Evolutionary conservation across 1,140 invertebrate species (phyloP).

Genomic region (Platyscapa corneri): DNA sequence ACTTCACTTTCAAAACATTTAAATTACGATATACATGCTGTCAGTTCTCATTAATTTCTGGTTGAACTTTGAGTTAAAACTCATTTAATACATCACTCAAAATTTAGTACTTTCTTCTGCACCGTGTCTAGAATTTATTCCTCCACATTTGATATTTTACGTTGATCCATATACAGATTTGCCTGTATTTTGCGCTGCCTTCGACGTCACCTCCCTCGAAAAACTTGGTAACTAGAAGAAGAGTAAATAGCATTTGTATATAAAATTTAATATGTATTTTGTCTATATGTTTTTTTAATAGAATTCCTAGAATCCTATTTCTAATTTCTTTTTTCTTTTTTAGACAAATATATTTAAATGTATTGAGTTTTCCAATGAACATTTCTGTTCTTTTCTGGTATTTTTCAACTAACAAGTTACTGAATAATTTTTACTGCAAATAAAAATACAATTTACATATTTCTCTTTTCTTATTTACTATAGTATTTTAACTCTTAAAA

Average conservation of each 20-base stretch:
- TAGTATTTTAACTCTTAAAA: too few species aligned
- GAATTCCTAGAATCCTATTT: too few species aligned
- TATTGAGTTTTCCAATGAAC: background rate
- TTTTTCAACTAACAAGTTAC: too few species aligned
- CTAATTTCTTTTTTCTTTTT: background rate
- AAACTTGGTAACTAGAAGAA: constrained; percentile 21
- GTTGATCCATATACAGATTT: background rate
- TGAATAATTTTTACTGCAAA: too few species aligned
- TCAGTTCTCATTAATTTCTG: background rate
- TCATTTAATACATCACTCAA: background rate
- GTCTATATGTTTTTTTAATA: too few species aligned
- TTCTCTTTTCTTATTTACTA: too few species aligned
- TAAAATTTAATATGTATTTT: background rate
- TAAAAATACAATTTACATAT: too few species aligned
- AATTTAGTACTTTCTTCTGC: background rate
- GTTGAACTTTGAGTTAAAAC: background rate
- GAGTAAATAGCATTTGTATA: constrained; percentile 8
- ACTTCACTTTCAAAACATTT: constrained; percentile 2
- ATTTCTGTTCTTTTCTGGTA: too few species aligned
- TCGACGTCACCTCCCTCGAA: background rate
- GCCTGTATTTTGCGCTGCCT: background rate
- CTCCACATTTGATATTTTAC: background rate
- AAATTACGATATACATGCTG: background rate
- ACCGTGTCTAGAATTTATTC: background rate
- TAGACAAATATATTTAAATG: background rate